Percentiles rank a stretch among this genome's conserved stretches.
These are phyloP conservation scores for Diaprepes abbreviatus DNA, from an alignment of 2,888 invertebrate species.

Conservation along the genomic window DNA sequence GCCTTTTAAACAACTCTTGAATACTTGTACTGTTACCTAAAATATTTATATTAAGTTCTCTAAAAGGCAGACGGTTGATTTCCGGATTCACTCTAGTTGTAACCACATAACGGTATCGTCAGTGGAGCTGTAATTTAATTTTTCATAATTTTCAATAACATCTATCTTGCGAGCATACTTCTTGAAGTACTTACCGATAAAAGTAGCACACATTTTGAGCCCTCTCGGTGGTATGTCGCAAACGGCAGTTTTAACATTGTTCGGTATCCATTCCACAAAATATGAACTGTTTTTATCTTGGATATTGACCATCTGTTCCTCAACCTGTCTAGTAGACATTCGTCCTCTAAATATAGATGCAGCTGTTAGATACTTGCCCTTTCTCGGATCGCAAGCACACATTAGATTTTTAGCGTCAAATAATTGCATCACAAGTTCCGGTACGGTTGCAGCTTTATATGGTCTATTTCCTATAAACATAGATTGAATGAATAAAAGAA, in stretches of 20 bases:
- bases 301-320: slow-evolving; percentile 75
- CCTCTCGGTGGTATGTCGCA: slow-evolving; percentile 81
- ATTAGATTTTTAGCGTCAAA: slow-evolving; percentile 91
- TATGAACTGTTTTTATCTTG: slow-evolving; percentile 79
- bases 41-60: too few relatives aligned
- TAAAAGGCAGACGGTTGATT: too few relatives aligned
- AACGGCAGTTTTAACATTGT: slow-evolving; percentile 80
- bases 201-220: slow-evolving; percentile 77
- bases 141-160: too few relatives aligned
- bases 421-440: slow-evolving; percentile 83
- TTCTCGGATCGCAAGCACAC: slow-evolving; percentile 89
- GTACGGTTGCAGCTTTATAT: slow-evolving; percentile 82
- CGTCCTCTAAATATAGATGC: slow-evolving; percentile 85
- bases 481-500: too few relatives aligned
- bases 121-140: too few relatives aligned
- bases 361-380: slow-evolving; percentile 84
- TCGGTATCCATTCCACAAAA: slow-evolving; percentile 77
- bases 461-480: slow-evolving; percentile 71
- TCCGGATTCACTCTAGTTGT: too few relatives aligned
- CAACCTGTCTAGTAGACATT: slow-evolving; percentile 76
- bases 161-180: too few relatives aligned
- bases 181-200: slow-evolving; percentile 64
- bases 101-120: too few relatives aligned
- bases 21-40: slow-evolving; percentile 73
- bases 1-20: slow-evolving; percentile 83